Evolutionary conservation across 2,797 vertebrate genomes (phyloP).

Genomic region (Rachycentron canadum): DNA sequence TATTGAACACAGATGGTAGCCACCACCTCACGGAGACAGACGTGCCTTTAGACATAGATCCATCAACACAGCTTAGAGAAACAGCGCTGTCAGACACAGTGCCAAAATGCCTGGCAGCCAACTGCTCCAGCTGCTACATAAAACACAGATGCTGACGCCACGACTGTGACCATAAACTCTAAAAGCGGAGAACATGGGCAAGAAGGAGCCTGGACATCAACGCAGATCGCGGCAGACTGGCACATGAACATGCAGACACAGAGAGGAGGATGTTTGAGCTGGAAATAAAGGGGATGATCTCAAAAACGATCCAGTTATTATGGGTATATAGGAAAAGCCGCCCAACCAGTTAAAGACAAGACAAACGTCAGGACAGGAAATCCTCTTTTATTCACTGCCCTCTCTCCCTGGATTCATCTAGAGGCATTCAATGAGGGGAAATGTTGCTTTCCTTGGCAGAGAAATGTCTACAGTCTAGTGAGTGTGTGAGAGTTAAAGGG

Average conservation of each 20-base stretch:
- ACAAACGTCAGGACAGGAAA: conserved; percentile 43
- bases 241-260: conserved; percentile 7
- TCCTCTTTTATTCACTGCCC: conserved; percentile 11
- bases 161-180: conserved; percentile 57
- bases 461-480: conserved; percentile 35
- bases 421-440: conserved; percentile 36
- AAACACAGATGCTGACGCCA: conserved; percentile 75
- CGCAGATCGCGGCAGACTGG: background rate
- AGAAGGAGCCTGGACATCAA: conserved; percentile 40
- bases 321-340: conserved; percentile 15
- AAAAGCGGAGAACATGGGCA: conserved; percentile 55
- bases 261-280: conserved; percentile 16
- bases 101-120: conserved; percentile 65
- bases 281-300: background rate
- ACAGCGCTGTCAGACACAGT: conserved; percentile 45
- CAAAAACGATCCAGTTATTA: conserved; percentile 12
- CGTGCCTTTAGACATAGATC: conserved; percentile 62
- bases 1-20: conserved; percentile 69
- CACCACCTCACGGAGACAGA: conserved; percentile 42
- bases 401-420: conserved; percentile 26
- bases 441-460: conserved; percentile 56
- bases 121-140: conserved; percentile 71
- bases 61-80: conserved; percentile 54
- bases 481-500: conserved; percentile 38
- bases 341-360: conserved; percentile 16